Evolutionary conservation across 2,797 vertebrate genomes (phyloP).

Genomic region (Pangasius larnaudii): DNA sequence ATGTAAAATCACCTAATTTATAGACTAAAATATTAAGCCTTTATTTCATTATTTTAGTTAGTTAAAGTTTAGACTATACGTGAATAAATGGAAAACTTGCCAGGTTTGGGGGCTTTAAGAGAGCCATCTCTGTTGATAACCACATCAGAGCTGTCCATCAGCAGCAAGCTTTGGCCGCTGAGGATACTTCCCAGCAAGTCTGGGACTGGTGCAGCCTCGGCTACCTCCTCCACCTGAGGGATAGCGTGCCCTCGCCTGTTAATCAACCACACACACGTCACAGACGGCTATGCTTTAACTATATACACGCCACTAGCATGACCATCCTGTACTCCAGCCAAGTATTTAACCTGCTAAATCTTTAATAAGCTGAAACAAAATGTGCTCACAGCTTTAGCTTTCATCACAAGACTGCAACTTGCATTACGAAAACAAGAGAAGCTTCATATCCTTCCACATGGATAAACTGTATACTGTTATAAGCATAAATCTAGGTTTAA

Average conservation of each 20-base stretch:
- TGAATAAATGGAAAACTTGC: constrained; percentile 65
- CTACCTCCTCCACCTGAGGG: constrained; percentile 69
- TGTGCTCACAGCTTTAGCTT: neutral
- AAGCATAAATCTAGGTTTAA: neutral
- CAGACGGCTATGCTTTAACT: neutral
- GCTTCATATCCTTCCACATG: neutral
- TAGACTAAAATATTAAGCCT: neutral
- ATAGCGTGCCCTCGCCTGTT: constrained; percentile 64
- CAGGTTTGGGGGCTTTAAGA: constrained; percentile 82
- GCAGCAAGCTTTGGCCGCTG: constrained; percentile 88
- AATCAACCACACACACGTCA: constrained; percentile 42
- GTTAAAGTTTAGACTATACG: neutral
- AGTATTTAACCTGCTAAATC: neutral
- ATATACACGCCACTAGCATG: neutral
- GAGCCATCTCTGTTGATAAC: constrained; percentile 94
- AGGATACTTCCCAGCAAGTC: constrained; percentile 95
- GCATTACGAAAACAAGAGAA: neutral
- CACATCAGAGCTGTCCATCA: constrained; percentile 91
- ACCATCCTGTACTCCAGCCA: neutral
- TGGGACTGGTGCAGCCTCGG: constrained; percentile 83
- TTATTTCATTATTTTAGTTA: neutral
- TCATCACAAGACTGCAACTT: neutral
- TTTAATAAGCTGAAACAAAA: neutral
- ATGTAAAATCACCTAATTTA: neutral
- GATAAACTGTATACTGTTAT: neutral